These are phyloP conservation scores for Euura saliciscinereae DNA, from an alignment of 1,140 invertebrate genomes.

Conservation along the genomic window DNA sequence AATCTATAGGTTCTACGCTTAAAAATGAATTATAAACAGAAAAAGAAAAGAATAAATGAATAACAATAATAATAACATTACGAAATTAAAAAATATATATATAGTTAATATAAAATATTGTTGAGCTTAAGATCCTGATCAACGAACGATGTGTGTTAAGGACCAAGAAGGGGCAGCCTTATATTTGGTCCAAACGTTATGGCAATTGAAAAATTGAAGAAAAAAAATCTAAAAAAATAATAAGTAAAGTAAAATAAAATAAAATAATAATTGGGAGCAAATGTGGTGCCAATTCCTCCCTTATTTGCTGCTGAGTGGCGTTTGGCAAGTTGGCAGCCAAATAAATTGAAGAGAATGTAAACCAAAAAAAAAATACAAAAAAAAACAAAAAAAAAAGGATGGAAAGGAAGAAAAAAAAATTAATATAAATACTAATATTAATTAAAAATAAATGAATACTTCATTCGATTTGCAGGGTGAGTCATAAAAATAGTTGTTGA, in stretches of 20 bases:
- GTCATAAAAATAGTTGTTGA: slow-evolving; percentile 49
- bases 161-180: slow-evolving; percentile 14
- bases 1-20: slow-evolving; percentile 50
- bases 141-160: slow-evolving; percentile 7
- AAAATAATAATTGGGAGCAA: slow-evolving; percentile 49
- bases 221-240: too few species aligned
- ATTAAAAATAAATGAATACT: slow-evolving; percentile 28
- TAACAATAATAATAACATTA: slow-evolving; percentile 12
- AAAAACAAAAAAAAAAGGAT: slow-evolving; percentile 8
- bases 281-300: slow-evolving; percentile 58
- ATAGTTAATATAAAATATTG: slow-evolving; percentile 12
- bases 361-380: slow-evolving; percentile 14
- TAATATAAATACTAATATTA: slow-evolving; percentile 13
- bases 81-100: slow-evolving; percentile 16
- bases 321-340: slow-evolving; percentile 28
- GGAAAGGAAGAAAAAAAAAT: slow-evolving; percentile 14
- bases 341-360: slow-evolving; percentile 30
- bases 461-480: slow-evolving; percentile 53
- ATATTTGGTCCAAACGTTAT: slow-evolving; percentile 26
- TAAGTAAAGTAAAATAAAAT: not conserved
- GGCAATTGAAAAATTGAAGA: not conserved
- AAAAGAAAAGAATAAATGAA: slow-evolving; percentile 21
- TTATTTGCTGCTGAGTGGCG: slow-evolving; percentile 40
- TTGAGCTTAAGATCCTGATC: slow-evolving; percentile 7
- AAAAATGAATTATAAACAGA: slow-evolving; percentile 28